Evolutionary conservation across 2,888 invertebrate genomes (phyloP), one percentile per base, ranked within the genome.

Genomic region (Xiphydria camelus): DNA sequence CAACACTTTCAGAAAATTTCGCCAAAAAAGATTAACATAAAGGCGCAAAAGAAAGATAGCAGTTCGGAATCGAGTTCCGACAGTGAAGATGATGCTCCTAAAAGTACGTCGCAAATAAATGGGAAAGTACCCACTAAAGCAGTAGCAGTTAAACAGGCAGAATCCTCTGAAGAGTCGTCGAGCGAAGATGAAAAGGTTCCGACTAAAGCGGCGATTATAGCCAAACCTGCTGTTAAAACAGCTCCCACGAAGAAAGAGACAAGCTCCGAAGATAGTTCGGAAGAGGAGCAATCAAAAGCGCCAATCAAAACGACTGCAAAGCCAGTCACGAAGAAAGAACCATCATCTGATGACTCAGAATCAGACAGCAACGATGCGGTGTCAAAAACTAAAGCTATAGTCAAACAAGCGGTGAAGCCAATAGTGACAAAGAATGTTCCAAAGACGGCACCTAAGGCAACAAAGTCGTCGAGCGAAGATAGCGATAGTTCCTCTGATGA

Each of bases 1-100:
- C 68, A 76, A 4, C 78, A 80, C 60, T 86, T 78, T 63, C 79
- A 82, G 65, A 80, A 82, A 62, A 78, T 73, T 49, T 69, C 76
- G 26, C 54, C 66, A 12, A 79, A 77, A 46, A 81, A 82, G 35
- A 68, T 83, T 21, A 68, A 75, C 9, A 39, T 74, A 5, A 73
- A 75, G 39, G 14, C 55, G 53, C 50, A 55, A 18, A 52, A 53
- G 12, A 65, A 68, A 32, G 59, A 67, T n/a, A 68, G 66, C 10
- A 68, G 70, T 45, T 70, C 73, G 29, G 61, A 66, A 51, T 75
- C 77, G 0, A 73, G 72, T 59, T 76, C 77, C 0, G 68, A 68
- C 1, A 70, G 68, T 19, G 69, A 71, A 22, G 63, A 68, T 0
- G 66, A 67, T 12, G 32, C 51, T 2, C 59, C 57, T 1, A 64